These are phyloP conservation scores for Coregonus sp. DNA, from an alignment of 2,797 vertebrate genomes.

Conservation along the genomic window DNA sequence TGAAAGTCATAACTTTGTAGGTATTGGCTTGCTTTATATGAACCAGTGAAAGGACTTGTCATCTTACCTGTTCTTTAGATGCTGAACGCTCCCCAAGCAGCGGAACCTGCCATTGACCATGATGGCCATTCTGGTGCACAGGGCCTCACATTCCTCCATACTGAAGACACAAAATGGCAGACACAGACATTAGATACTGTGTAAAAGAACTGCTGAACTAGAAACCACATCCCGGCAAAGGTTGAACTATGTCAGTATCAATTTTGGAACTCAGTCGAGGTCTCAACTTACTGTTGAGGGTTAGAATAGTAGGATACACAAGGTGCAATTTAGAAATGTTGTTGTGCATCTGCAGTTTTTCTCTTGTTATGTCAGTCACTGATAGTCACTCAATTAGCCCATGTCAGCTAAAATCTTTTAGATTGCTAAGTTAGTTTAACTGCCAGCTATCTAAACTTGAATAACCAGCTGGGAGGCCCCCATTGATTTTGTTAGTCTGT, in stretches of 20 bases:
- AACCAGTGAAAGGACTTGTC: not conserved
- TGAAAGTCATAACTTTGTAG: not conserved
- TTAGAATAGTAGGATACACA: no score
- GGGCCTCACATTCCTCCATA: constrained; percentile 97
- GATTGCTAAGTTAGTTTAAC: no score
- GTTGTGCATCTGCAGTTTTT: no score
- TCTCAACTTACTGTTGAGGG: no score
- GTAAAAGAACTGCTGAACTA: not conserved
- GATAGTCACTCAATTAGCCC: no score
- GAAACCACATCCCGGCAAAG: not conserved
- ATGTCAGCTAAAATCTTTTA: no score
- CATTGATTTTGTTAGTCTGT: no score
- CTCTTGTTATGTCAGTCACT: no score
- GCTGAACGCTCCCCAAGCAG: constrained; percentile 96
- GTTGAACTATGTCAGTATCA: not conserved
- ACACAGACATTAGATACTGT: constrained; percentile 8
- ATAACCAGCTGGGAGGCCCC: no score
- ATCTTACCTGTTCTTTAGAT: constrained; percentile 92
- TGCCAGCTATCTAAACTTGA: no score
- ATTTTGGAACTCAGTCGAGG: no score
- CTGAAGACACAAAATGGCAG: constrained; percentile 63
- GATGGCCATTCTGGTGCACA: constrained; percentile 97
- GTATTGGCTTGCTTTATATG: not conserved
- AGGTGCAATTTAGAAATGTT: no score
- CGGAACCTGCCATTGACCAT: constrained; percentile 97